Evolutionary conservation across 1,140 invertebrate genomes (phyloP).

Genomic region (Trachelipus rathkii): DNA sequence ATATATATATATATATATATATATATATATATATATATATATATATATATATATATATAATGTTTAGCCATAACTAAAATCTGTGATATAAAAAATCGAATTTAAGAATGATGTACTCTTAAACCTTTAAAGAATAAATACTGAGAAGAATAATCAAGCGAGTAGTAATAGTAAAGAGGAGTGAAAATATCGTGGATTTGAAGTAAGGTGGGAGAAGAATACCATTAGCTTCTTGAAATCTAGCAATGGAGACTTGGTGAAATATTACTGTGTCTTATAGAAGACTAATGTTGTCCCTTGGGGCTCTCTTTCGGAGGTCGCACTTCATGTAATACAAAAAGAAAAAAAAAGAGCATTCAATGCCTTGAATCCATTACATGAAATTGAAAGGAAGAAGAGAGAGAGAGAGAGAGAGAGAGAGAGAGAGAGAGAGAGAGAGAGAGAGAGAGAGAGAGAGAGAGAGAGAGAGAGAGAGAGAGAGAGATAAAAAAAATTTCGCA

Average conservation of each 20-base stretch:
- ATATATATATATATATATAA: no score
- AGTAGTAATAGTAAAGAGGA: no score
- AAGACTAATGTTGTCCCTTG: slow-evolving; percentile 1
- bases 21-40: no score
- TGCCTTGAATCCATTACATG: not conserved
- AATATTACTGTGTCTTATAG: not conserved
- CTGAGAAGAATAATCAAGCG: no score
- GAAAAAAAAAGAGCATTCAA: not conserved
- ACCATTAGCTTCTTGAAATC: not conserved
- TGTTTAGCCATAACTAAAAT: no score
- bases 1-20: no score
- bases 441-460: no score
- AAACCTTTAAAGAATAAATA: no score
- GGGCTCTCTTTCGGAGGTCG: not conserved
- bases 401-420: not conserved
- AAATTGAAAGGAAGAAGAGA: not conserved
- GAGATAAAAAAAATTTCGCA: no score
- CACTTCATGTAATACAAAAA: slow-evolving; percentile 7
- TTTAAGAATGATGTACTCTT: no score
- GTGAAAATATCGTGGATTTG: not conserved
- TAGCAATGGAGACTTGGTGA: not conserved
- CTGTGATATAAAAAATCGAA: no score
- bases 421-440: not conserved
- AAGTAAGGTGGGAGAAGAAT: not conserved
- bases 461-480: no score